Percentiles rank a stretch among this genome's conserved stretches.
phyloP scores from a whole-genome alignment of 2,888 invertebrate genomes.

The Saturnia pavonia region DNA sequence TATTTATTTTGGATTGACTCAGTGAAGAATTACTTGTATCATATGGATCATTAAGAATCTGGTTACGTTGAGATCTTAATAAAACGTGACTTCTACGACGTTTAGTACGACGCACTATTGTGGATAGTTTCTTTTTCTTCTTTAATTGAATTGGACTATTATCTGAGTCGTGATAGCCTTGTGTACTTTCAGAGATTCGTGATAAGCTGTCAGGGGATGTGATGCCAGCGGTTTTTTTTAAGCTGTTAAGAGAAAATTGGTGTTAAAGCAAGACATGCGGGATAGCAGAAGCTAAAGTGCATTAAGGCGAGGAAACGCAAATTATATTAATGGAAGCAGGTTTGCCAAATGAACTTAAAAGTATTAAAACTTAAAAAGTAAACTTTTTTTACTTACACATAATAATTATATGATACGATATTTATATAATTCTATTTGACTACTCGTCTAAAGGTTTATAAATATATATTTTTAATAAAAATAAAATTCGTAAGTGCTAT shows the following conservation, averaged over 20 bases:
- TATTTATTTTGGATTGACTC: conserved; percentile 33
- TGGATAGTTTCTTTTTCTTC: conserved; percentile 46
- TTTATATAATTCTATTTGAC: not conserved
- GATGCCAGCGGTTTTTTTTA: conserved; percentile 34
- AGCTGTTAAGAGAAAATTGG: conserved; percentile 47
- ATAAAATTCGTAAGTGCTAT: not conserved
- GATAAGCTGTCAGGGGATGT: conserved; percentile 40
- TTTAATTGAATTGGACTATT: conserved; percentile 45
- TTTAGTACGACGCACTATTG: conserved; percentile 37
- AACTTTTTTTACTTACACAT: not conserved
- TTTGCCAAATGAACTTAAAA: conserved; percentile 32
- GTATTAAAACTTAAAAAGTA: not conserved
- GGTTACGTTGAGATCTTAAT: conserved; percentile 28
- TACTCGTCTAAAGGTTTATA: not conserved
- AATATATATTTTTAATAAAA: conserved; percentile 4
- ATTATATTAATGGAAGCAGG: conserved; percentile 69
- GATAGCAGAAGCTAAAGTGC: conserved; percentile 45
- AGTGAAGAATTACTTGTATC: conserved; percentile 53
- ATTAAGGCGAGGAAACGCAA: conserved; percentile 27
- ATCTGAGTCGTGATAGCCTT: conserved; percentile 68
- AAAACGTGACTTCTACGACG: conserved; percentile 35
- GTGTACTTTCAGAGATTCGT: conserved; percentile 59
- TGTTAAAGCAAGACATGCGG: conserved; percentile 33
- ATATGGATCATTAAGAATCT: not conserved
- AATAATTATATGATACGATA: not conserved